phyloP scores from a whole-genome alignment of 2,888 invertebrate species.

The Drosophila mayaguana region DNA sequence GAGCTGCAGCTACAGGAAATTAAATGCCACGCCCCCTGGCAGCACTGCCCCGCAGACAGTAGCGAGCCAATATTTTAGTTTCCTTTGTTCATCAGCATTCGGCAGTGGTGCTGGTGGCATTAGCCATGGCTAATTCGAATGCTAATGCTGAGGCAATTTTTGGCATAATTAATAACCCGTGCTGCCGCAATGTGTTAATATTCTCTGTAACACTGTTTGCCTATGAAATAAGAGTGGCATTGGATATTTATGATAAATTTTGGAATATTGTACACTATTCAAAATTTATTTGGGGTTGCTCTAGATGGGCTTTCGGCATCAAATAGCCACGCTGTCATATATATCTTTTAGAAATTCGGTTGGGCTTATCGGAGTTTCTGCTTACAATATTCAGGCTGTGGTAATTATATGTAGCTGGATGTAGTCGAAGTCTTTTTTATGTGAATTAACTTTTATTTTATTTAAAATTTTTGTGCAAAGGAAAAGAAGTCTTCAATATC shows the following conservation, averaged over 20 bases:
- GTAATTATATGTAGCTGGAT: background rate
- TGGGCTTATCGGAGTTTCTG: background rate
- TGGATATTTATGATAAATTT: background rate
- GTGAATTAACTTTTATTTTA: too few species aligned
- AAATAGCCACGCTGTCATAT: background rate
- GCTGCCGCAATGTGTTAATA: slow-evolving; percentile 1
- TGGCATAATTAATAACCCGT: slow-evolving; percentile 24
- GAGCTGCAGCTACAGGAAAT: slow-evolving; percentile 63
- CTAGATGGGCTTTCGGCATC: too few species aligned
- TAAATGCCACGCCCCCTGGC: slow-evolving; percentile 56
- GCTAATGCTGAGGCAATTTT: slow-evolving; percentile 28
- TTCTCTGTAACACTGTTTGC: background rate
- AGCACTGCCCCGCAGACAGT: background rate
- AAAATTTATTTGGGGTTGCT: background rate
- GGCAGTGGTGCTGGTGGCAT: slow-evolving; percentile 17
- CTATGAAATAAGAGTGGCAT: too few species aligned
- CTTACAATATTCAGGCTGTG: background rate
- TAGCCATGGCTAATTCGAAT: slow-evolving; percentile 37
- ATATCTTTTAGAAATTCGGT: background rate
- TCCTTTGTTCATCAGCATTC: slow-evolving; percentile 39
- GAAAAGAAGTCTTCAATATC: background rate
- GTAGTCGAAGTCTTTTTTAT: background rate
- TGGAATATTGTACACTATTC: background rate
- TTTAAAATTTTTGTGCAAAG: background rate
- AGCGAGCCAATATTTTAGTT: slow-evolving; percentile 52